Evolutionary conservation across 92 coral and sea anemone genomes (phyloP).

Genomic region (Porites cylindrica): DNA sequence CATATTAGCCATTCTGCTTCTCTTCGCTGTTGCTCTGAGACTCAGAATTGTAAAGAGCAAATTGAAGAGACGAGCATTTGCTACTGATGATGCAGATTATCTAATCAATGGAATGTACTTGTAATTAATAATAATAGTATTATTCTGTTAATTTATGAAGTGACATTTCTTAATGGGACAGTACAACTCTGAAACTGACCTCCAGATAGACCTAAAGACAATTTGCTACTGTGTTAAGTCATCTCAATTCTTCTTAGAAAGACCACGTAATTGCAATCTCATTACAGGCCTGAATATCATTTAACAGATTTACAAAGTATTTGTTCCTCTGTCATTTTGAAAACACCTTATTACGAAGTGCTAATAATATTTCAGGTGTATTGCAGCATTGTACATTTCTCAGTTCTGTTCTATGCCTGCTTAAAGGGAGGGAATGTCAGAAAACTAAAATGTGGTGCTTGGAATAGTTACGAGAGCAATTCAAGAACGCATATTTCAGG

Average conservation of each 20-base stretch:
- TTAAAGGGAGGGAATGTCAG: no score
- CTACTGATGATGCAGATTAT: constrained; percentile 98
- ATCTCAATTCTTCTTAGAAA: not conserved
- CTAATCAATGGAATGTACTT: constrained; percentile 99
- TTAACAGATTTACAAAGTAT: no score
- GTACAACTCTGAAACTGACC: not conserved
- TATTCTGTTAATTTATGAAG: not conserved
- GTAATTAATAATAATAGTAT: constrained; percentile 10
- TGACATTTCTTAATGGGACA: no score
- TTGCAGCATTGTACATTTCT: no score
- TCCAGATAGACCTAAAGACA: not conserved
- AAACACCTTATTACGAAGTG: no score
- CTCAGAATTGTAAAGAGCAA: constrained; percentile 89
- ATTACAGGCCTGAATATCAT: no score
- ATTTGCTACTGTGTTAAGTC: not conserved
- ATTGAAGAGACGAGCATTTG: constrained; percentile 91
- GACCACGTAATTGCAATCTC: not conserved
- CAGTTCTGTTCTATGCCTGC: no score
- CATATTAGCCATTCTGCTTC: constrained; percentile 83
- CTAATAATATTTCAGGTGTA: no score
- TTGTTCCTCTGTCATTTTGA: no score
- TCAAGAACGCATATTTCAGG: no score
- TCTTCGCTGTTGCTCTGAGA: constrained; percentile 89
- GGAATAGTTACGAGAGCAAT: no score
- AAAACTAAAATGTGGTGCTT: no score